Base-by-base conservation (phyloP, 2,113 vertebrate species). In the Chrysochloris asiatica region DNA sequence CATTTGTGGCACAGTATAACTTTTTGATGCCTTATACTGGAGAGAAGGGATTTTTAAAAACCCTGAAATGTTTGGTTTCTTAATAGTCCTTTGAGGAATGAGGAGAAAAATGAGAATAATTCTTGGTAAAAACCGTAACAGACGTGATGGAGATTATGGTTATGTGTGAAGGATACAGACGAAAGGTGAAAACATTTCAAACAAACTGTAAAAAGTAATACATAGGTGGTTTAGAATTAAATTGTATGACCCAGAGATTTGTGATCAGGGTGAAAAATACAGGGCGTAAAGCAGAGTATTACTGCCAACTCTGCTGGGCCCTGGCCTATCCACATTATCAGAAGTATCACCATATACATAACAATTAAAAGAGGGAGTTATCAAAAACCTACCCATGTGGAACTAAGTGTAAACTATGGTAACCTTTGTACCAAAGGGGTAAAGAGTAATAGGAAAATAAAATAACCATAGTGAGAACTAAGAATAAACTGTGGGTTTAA, bases 191-290 rank as follows among this genome's bases (percentile, higher is more conserved):
- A 81, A 48, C n/a, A 83, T 80, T 81, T 21, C 41, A 84, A 73
- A 33, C 13, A 52, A 90, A 93, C 43, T 95, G 89, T 81, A 65
- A 89, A 84, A 89, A 86, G 50, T 28, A 77, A 28, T 67, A 73
- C 24, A 33, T 36, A 77, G 61, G 8, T 71, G 69, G 45, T 72
- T 86, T 92, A 8, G 8, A 89, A 93, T 72, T 69, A 80, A 4
- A 76, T 52, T 43, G 11, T 47, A 81, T 83, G 24, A 47, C 17
- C 79, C 78, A 63, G 45, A 47, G 3, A 28, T 73, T 77, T 92
- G 61, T n/a, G 28, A 78, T 81, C 22, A 83, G 19, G 56, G 45
- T 82, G 30, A 75, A 91, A 54, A 21, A 73, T 56, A 81, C 33
- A 91, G 12, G 7, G 38, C 82, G 1, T 67, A 50, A 83, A 86